A percentile compares a stretch with the other conserved stretches of the same genome.
phyloP scores from a whole-genome alignment of 1,140 invertebrate species.

The Globodera rostochiensis region DNA sequence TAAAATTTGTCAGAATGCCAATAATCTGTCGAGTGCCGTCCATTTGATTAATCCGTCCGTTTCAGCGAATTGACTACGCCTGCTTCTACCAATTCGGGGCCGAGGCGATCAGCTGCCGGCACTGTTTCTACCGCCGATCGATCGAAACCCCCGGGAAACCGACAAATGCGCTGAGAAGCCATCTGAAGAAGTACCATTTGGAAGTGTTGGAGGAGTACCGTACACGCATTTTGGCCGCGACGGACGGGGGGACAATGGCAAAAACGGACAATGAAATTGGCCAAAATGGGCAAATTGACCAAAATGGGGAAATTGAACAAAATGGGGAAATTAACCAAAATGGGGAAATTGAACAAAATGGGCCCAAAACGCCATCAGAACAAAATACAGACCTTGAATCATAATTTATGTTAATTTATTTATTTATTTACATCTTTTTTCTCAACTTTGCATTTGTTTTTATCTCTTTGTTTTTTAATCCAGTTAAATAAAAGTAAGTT shows the following conservation, averaged over 20 bases:
- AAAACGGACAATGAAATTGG: background rate
- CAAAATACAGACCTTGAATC: no score
- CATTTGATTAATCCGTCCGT: background rate
- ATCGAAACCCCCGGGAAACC: background rate
- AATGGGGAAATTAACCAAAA: no score
- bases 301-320: no score
- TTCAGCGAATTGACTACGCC: conserved; percentile 19
- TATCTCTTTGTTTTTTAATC: no score
- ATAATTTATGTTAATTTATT: no score
- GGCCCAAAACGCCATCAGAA: no score
- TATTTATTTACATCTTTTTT: no score
- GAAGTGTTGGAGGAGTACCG: background rate
- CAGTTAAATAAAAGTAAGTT: no score
- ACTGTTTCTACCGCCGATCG: conserved; percentile 5
- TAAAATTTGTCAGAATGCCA: no score
- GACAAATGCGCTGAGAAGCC: conserved; percentile 25
- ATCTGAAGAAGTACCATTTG: conserved; percentile 28
- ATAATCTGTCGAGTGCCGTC: background rate
- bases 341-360: no score
- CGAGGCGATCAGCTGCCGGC: conserved; percentile 10
- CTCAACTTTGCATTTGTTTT: no score
- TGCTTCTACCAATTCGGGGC: background rate
- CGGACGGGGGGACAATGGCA: no score
- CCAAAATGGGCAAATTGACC: background rate
- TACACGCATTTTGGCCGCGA: background rate